Conservation (phyloP, 2,113 vertebrate species). For the Nanorana parkeri region DNA sequence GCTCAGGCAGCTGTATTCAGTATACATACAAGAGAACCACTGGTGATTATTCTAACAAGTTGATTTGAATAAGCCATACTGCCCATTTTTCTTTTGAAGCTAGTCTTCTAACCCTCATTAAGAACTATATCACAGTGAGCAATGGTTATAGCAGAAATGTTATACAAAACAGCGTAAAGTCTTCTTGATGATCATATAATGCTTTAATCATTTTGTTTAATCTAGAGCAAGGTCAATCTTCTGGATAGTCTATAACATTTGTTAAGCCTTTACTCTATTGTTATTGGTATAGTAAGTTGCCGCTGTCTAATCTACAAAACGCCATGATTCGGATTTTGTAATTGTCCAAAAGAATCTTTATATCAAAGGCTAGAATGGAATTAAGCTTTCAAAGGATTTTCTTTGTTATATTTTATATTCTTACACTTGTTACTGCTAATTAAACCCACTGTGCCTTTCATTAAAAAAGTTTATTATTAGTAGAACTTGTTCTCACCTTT, state of each 20-base stretch:
- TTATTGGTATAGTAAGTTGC: background rate
- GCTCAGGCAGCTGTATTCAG: slow-evolving; percentile 11
- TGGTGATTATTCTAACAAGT: slow-evolving; percentile 48
- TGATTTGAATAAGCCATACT: slow-evolving; percentile 29
- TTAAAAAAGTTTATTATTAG: background rate
- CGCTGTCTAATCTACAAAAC: slow-evolving; percentile 22
- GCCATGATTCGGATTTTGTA: background rate
- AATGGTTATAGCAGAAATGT: background rate
- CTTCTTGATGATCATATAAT: background rate
- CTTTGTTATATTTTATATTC: slow-evolving; percentile 9
- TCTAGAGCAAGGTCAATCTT: slow-evolving; percentile 22
- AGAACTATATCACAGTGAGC: slow-evolving; percentile 19
- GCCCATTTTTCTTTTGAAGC: slow-evolving; percentile 27
- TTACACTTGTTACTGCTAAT: slow-evolving; percentile 21
- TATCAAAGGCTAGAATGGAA: slow-evolving; percentile 12
- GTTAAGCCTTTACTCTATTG: slow-evolving; percentile 4
- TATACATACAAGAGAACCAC: slow-evolving; percentile 40
- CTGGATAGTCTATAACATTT: background rate
- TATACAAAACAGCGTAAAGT: slow-evolving; percentile 19
- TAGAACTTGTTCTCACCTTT: slow-evolving; percentile 2
- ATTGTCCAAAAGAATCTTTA: background rate
- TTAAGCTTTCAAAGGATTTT: background rate
- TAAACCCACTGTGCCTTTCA: slow-evolving; percentile 22
- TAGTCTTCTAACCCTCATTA: background rate
- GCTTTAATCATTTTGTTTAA: slow-evolving; percentile 34